Evolutionary conservation across 2,797 vertebrate genomes (phyloP).

Genomic region (Manis pentadactyla): DNA sequence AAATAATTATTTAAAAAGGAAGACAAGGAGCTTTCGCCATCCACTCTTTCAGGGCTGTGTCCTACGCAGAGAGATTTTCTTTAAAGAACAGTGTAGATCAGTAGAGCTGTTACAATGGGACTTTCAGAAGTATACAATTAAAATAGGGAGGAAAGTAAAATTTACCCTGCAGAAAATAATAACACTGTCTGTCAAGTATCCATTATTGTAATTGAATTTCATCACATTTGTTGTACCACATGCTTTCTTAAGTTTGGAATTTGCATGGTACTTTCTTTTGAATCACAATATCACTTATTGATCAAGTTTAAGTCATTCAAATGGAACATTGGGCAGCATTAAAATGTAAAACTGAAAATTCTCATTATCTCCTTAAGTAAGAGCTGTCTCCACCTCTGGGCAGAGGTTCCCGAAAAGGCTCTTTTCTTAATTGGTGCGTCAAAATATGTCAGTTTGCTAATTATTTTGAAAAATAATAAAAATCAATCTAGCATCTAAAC

Average conservation of each 20-base stretch:
- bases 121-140: neutral
- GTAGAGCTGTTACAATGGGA: neutral
- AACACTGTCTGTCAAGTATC: neutral
- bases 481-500: neutral
- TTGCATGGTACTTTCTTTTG: neutral
- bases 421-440: neutral
- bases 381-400: neutral
- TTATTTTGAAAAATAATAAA: neutral
- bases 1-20: conserved; percentile 39
- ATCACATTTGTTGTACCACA: neutral
- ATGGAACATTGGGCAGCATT: neutral
- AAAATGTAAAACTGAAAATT: neutral
- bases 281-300: neutral
- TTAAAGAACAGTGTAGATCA: conserved; percentile 18
- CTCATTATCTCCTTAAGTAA: neutral
- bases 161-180: neutral
- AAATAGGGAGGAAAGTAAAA: neutral
- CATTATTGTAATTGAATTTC: neutral
- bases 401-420: neutral
- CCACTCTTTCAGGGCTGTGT: neutral
- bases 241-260: neutral
- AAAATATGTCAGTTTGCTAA: neutral
- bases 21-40: neutral
- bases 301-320: neutral
- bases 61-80: neutral